Evolutionary conservation across 2,888 invertebrate genomes (phyloP).

Genomic region (Physocephala rufipes): DNA sequence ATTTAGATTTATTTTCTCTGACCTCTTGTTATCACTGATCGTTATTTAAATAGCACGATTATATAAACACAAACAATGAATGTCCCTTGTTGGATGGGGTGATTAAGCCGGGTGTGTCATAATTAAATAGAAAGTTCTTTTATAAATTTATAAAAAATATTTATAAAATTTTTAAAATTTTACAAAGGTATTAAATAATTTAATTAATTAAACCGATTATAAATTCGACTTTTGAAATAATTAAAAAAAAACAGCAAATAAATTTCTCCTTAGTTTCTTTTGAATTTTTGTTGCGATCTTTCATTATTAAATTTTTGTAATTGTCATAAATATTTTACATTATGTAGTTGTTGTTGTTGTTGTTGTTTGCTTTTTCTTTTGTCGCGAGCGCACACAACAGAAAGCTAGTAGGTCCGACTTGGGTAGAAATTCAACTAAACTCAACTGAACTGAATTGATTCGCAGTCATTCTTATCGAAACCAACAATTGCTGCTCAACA

Average conservation of each 20-base stretch:
- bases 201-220: too few relatives aligned
- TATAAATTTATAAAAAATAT: background rate
- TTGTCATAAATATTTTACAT: background rate
- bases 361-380: conserved; percentile 11
- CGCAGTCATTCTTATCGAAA: conserved; percentile 51
- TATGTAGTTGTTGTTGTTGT: background rate
- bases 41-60: background rate
- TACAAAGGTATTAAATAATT: too few relatives aligned
- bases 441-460: conserved; percentile 53
- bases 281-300: too few relatives aligned
- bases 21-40: too few relatives aligned
- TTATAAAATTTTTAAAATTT: too few relatives aligned
- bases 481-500: conserved; percentile 21
- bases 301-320: too few relatives aligned
- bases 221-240: background rate
- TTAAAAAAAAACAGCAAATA: background rate
- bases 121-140: background rate
- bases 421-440: conserved; percentile 45
- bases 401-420: conserved; percentile 50
- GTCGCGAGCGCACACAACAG: conserved; percentile 4
- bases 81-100: too few relatives aligned
- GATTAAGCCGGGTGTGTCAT: too few relatives aligned
- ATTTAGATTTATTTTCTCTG: too few relatives aligned
- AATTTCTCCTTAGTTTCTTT: too few relatives aligned
- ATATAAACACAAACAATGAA: background rate